Base-by-base conservation (phyloP, 2,797 vertebrate genomes). In the Catharus ustulatus region DNA sequence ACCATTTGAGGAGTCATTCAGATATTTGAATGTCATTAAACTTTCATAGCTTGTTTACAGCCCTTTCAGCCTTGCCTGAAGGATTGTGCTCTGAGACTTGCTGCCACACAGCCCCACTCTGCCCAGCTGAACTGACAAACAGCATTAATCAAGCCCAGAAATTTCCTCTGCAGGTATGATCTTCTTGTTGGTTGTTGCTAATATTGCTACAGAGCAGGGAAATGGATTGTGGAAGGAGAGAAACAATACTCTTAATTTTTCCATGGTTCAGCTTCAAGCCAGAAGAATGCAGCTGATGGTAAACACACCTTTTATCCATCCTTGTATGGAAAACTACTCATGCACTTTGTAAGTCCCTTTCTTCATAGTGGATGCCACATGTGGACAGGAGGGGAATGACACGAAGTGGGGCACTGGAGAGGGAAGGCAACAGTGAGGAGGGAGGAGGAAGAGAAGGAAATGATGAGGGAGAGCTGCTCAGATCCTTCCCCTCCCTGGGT, bases 21-120 rank as follows among this genome's bases (percentile, higher is more conserved):
- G 87, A 93, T 96, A 95, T 90, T 94, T 82, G 85, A 97, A 94
- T 97, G 88, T 97, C 96, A 93, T 96, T 95, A 96, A 93, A 94
- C 62, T 93, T 94, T 96, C 94, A 96, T 96, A 85, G 86, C 90
- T 83, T 96, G 91, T 96, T 96, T 96, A 96, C 96, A 83, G 81
- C 87, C 84, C 78, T 88, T 92, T 90, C 91, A 89, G 81, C 89
- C 90, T 91, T 1, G 68, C 94, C 94, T 87, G 88, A 72, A 88
- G 84, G 79, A 85, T 38, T 67, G 55, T 77, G 78, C 81, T 78
- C 46, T 0, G 1, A 83, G 86, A 34, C 34, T 91, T 73, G 34
- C 69, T 20, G 13, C 90, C 76, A 58, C 80, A 15, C 74, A 68
- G 71, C 69, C 73, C 9, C 0, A 2, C 84, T 95, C 88, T 91